phyloP scores from a whole-genome alignment of 2,888 invertebrate genomes.

The Tricholauxania praeusta region DNA sequence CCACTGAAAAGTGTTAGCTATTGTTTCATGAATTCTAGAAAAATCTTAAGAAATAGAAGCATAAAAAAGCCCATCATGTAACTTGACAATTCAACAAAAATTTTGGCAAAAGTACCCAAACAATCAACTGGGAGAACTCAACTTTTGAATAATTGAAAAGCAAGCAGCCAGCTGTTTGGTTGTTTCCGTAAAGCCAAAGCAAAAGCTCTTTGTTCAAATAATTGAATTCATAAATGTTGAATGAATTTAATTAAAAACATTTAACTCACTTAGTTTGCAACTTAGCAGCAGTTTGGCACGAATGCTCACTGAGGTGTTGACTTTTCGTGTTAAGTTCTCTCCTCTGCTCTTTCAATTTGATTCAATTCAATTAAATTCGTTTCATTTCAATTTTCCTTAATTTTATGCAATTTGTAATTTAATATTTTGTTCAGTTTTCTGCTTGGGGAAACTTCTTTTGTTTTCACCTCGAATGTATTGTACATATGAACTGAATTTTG shows the following conservation, averaged over 20 bases:
- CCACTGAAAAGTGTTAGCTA: no score
- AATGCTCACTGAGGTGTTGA: conserved; percentile 3
- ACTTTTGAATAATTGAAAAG: no score
- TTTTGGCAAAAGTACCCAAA: no score
- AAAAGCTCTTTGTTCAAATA: conserved; percentile 13
- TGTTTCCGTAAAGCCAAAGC: background rate
- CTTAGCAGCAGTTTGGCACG: background rate
- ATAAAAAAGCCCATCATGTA: no score
- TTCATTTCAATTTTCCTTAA: conserved; percentile 8
- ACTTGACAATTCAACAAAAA: no score
- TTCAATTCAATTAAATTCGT: conserved; percentile 2
- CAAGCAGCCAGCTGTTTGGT: no score
- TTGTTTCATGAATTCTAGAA: no score
- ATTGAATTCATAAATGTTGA: conserved; percentile 26
- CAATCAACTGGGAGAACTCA: no score
- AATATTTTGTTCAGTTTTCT: conserved; percentile 32
- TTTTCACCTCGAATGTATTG: background rate
- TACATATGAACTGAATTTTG: background rate
- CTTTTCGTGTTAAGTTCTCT: background rate
- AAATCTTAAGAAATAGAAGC: no score
- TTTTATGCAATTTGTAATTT: conserved; percentile 20
- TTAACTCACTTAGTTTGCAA: conserved; percentile 22
- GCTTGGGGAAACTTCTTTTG: conserved; percentile 5
- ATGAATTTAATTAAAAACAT: conserved; percentile 29
- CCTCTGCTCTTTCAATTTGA: background rate